phyloP scores from a whole-genome alignment of 2,888 invertebrate species.

The Notocelia uddmanniana region DNA sequence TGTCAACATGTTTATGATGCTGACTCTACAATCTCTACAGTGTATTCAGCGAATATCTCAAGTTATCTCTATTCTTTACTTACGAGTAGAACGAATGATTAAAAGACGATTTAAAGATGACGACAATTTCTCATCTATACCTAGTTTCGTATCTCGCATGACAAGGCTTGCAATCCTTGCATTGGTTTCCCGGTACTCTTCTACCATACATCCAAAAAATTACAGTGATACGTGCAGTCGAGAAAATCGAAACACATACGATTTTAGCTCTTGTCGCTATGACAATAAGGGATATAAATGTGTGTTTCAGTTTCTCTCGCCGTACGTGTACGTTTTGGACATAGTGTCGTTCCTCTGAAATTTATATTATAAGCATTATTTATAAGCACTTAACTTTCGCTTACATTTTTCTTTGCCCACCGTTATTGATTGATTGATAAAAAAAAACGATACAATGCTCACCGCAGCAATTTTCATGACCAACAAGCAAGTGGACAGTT shows the following conservation, averaged over 20 bases:
- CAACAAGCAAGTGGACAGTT: constrained; percentile 22
- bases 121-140: not conserved
- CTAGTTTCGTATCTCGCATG: constrained; percentile 4
- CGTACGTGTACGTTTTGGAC: too few species aligned
- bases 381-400: not conserved
- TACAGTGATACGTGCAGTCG: not conserved
- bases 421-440: not conserved
- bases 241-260: too few species aligned
- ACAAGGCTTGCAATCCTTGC: not conserved
- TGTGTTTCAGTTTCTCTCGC: too few species aligned
- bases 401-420: not conserved
- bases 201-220: not conserved
- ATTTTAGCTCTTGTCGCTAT: too few species aligned
- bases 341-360: too few species aligned
- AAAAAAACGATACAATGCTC: not conserved
- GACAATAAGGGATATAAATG: too few species aligned
- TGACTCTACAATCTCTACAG: too few species aligned
- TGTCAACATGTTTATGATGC: too few species aligned
- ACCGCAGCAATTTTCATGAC: constrained; percentile 16
- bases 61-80: not conserved
- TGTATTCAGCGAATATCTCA: too few species aligned
- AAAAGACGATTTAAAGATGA: not conserved
- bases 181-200: not conserved
- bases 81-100: too few species aligned
- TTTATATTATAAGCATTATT: too few species aligned